Evolutionary conservation across 2,888 invertebrate genomes (phyloP).

Genomic region (Tipula lateralis): DNA sequence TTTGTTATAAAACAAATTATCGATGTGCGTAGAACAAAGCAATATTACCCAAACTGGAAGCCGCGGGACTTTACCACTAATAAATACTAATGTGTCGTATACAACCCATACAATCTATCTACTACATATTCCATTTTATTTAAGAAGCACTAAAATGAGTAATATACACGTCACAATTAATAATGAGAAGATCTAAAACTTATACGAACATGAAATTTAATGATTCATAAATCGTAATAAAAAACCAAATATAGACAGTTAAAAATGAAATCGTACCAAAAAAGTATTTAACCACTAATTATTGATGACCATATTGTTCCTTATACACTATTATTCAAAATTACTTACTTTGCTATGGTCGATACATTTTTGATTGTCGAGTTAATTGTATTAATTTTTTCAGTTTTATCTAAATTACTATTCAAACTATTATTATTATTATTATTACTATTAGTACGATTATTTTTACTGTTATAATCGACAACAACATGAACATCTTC

Average conservation of each 20-base stretch:
- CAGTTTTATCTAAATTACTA: neutral
- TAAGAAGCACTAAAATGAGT: neutral
- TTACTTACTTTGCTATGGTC: neutral
- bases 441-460: neutral
- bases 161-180: neutral
- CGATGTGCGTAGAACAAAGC: too few species aligned
- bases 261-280: slow-evolving; percentile 24
- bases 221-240: neutral
- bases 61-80: too few species aligned
- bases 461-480: neutral
- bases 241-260: neutral
- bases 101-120: too few species aligned
- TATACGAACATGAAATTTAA: neutral
- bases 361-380: neutral
- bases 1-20: too few species aligned
- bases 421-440: slow-evolving; percentile 28
- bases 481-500: neutral
- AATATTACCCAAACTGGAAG: too few species aligned
- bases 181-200: neutral
- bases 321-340: neutral
- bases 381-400: neutral
- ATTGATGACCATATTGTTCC: slow-evolving; percentile 12
- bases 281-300: neutral
- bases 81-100: too few species aligned
- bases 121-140: too few species aligned